Conservation (phyloP, 2,888 invertebrate species). For the Chrysodeixis includens region DNA sequence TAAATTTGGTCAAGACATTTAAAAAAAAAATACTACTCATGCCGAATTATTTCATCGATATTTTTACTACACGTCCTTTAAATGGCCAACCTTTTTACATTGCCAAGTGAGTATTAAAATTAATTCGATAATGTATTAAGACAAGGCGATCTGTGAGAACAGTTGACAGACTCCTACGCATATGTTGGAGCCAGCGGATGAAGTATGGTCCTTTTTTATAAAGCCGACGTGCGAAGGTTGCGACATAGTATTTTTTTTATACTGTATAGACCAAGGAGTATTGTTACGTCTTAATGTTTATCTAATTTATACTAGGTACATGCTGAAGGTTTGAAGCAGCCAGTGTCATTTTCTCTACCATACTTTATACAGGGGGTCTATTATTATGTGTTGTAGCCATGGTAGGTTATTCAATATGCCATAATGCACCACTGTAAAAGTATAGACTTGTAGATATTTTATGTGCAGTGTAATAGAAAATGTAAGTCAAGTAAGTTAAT, state of each 20-base stretch:
- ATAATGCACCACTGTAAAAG: neutral
- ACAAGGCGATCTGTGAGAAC: conserved; percentile 65
- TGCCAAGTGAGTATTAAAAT: conserved; percentile 22
- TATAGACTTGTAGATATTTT: neutral
- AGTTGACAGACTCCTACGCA: conserved; percentile 73
- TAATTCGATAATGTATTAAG: conserved; percentile 59
- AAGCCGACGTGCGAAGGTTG: conserved; percentile 45
- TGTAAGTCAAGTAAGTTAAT: conserved; percentile 13
- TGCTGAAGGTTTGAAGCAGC: no score
- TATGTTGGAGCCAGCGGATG: conserved; percentile 63
- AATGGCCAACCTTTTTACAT: conserved; percentile 16
- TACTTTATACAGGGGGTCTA: neutral
- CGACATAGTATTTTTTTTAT: conserved; percentile 9
- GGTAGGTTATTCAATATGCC: neutral
- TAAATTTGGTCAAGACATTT: no score
- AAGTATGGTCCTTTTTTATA: conserved; percentile 65
- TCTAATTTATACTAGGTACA: no score
- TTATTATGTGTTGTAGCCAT: neutral
- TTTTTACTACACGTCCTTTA: conserved; percentile 11
- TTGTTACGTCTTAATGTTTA: no score
- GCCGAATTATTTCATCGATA: neutral
- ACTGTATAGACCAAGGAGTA: neutral
- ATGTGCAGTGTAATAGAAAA: no score
- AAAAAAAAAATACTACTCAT: neutral
- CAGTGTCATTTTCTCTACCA: conserved; percentile 8